These are phyloP conservation scores for Tipula lateralis DNA, from an alignment of 2,888 invertebrate species.

Conservation along the genomic window DNA sequence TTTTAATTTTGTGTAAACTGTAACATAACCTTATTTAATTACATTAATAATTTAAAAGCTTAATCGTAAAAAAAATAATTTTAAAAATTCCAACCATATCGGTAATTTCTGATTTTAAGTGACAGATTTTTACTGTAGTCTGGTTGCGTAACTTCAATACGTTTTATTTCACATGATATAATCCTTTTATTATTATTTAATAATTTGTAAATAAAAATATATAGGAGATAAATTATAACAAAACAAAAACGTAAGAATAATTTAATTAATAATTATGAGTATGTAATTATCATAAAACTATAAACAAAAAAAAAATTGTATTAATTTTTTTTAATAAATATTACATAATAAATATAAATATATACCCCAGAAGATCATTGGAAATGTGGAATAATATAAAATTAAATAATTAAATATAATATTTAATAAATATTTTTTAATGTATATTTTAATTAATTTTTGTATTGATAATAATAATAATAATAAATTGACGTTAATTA, in stretches of 20 bases:
- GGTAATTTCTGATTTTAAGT: too few relatives aligned
- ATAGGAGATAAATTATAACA: not conserved
- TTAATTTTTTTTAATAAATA: not conserved
- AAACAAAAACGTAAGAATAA: not conserved
- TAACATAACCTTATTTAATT: too few relatives aligned
- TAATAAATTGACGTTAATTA: not conserved
- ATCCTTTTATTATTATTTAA: not conserved
- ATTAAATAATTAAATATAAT: constrained; percentile 7
- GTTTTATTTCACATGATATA: not conserved
- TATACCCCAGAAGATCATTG: constrained; percentile 38
- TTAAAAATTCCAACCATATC: not conserved
- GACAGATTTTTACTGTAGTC: not conserved
- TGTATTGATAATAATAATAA: not conserved
- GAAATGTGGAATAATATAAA: constrained; percentile 38
- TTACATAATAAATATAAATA: constrained; percentile 30
- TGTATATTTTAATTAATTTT: not conserved
- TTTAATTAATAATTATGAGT: not conserved
- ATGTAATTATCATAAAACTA: not conserved
- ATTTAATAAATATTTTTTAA: constrained; percentile 4
- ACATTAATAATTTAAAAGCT: too few relatives aligned
- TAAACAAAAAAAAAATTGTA: not conserved
- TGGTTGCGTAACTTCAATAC: not conserved
- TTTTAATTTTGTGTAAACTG: too few relatives aligned
- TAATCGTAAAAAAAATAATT: not conserved
- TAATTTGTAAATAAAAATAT: not conserved